Base-by-base conservation (phyloP, 2,113 vertebrate species). In the Acanthochromis polyacanthus region DNA sequence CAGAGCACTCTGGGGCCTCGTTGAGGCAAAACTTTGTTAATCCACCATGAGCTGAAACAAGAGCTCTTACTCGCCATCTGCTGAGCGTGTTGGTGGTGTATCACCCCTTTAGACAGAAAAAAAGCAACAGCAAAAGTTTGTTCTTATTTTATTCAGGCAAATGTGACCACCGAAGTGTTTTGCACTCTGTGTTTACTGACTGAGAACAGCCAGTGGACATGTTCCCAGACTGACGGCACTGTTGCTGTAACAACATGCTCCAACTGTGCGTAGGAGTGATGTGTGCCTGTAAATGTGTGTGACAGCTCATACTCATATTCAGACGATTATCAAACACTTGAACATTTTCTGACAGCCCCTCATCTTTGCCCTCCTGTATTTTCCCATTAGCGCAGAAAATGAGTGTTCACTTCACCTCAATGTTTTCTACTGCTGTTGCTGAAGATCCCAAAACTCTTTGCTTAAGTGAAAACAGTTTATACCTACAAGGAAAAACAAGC, bases 161-260 rank as follows among this genome's bases (percentile, higher is more conserved):
- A 80, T 57, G n/a, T 53, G 58, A 64, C 5, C 6, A 22, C 23
- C 36, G 46, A 23, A 51, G 43, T 72, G 62, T 72, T 72, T 46
- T 63, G 51, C 25, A 50, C 30, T 70, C 46, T 65, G 17, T 80
- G 67, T 78, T 73, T 65, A 70, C 59, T 69, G 73, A 64, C 40
- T 32, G 68, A 68, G 68, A 73, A 74, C 58, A 78, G 55, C 68
- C 71, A 71, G 20, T 73, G 68, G 63, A 60, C 58, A 50, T 50
- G 53, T 73, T 73, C 28, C 51, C 57, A 77, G 62, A 73, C 59
- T 73, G 73, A 73, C 46, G 38, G 45, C 62, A 32, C 72, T 77
- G 73, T 55, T 69, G 70, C 70, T 57, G 74, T 58, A 86, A 79
- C 75, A 82, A 71, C 83, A 78, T 79, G 60, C 71, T 52, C 48